Percentiles rank a stretch among this genome's conserved stretches.
These are phyloP conservation scores for Girardinichthys multiradiatus DNA, from an alignment of 2,113 vertebrate genomes.

Conservation along the genomic window DNA sequence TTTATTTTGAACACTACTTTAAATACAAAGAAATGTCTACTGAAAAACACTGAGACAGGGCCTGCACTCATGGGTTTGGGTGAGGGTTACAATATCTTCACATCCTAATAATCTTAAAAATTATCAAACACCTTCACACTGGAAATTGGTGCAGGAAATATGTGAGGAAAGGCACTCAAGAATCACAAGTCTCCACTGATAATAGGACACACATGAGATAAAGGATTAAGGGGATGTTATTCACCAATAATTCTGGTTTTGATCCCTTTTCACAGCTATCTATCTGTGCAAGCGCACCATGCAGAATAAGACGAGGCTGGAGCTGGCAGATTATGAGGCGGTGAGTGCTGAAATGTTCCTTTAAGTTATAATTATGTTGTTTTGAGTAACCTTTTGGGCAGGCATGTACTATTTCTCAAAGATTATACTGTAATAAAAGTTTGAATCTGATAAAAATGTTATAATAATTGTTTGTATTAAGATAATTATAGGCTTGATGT, in stretches of 20 bases:
- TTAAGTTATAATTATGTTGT: constrained; percentile 20
- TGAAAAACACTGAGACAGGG: neutral
- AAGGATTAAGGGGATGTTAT: constrained; percentile 3
- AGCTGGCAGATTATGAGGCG: constrained; percentile 98
- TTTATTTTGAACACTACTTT: no score
- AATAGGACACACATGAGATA: constrained; percentile 17
- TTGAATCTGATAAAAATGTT: neutral
- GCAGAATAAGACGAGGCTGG: constrained; percentile 99
- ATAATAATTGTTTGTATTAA: no score
- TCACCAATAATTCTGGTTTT: constrained; percentile 22
- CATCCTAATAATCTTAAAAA: constrained; percentile 17
- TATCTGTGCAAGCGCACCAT: constrained; percentile 99
- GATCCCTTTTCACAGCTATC: constrained; percentile 83
- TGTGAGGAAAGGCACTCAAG: constrained; percentile 7
- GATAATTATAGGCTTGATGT: neutral
- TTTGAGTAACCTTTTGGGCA: constrained; percentile 32
- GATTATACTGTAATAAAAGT: neutral
- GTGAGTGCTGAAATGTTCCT: constrained; percentile 80
- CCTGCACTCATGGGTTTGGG: constrained; percentile 2
- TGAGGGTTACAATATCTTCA: constrained; percentile 11
- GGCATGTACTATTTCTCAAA: constrained; percentile 15
- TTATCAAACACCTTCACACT: constrained; percentile 8
- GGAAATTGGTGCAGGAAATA: no score
- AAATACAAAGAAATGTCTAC: constrained; percentile 4
- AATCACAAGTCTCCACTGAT: neutral